A percentile compares a stretch with the other conserved stretches of the same genome.
Conservation (phyloP, 2,888 invertebrate genomes). For the Maniola hyperantus region DNA sequence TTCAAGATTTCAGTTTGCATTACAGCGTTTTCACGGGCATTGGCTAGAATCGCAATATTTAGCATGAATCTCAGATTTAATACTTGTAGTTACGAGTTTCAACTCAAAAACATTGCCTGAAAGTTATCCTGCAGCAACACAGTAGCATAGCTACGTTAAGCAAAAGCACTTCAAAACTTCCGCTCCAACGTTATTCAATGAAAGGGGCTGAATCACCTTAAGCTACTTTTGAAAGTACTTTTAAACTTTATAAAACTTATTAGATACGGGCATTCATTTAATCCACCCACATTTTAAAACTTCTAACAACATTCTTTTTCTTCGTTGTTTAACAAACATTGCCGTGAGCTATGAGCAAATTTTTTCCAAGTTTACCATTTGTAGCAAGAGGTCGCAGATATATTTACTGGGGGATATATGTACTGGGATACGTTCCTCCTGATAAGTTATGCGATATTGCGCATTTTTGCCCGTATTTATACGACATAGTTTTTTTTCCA, state of each 20-base stretch:
- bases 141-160: conserved; percentile 30
- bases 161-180: conserved; percentile 34
- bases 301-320: background rate
- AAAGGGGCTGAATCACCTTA: conserved; percentile 54
- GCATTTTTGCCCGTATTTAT: no score
- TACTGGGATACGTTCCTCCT: no score
- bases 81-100: conserved; percentile 6
- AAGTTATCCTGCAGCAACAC: conserved; percentile 29
- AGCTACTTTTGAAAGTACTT: conserved; percentile 58
- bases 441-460: no score
- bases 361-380: background rate
- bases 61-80: background rate
- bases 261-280: conserved; percentile 54
- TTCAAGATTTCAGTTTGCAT: no score
- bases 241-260: conserved; percentile 56
- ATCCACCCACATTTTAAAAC: conserved; percentile 37
- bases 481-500: no score
- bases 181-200: conserved; percentile 37
- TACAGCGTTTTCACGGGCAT: no score
- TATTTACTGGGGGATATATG: background rate
- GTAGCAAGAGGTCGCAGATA: background rate
- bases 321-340: conserved; percentile 1
- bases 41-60: no score
- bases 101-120: conserved; percentile 23
- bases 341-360: background rate